Conservation (phyloP, 2,888 invertebrate species). For the Mythimna pallens region DNA sequence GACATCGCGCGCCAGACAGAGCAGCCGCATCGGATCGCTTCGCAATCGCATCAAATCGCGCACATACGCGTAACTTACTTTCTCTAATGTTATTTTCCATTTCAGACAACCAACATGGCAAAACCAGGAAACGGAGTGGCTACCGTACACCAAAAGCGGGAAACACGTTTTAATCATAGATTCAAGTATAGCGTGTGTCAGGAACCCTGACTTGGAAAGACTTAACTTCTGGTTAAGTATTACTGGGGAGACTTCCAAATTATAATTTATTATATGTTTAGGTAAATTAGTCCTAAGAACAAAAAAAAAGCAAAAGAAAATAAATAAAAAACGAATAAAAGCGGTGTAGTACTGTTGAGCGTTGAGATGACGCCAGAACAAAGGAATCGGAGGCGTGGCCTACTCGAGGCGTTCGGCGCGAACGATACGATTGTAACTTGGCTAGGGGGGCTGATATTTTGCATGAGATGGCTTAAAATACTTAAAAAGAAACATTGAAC, state of each 20-base stretch:
- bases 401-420: too few relatives aligned
- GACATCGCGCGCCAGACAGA: too few relatives aligned
- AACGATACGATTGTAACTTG: too few relatives aligned
- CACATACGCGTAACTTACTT: too few relatives aligned
- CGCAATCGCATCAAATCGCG: too few relatives aligned
- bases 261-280: conserved; percentile 62
- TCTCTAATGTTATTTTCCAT: conserved; percentile 11
- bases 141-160: conserved; percentile 73
- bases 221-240: conserved; percentile 69
- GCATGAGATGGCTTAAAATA: background rate
- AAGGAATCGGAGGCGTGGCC: too few relatives aligned
- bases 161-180: conserved; percentile 74
- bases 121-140: conserved; percentile 75
- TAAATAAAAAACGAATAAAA: background rate
- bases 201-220: conserved; percentile 64
- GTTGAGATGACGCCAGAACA: too few relatives aligned
- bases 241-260: conserved; percentile 73
- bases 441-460: too few relatives aligned
- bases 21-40: too few relatives aligned
- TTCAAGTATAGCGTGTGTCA: conserved; percentile 62
- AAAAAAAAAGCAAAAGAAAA: background rate
- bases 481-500: background rate
- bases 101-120: conserved; percentile 81
- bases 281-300: background rate
- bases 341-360: background rate